phyloP scores from a whole-genome alignment of 1,140 invertebrate genomes.

The Bombus ignitus region DNA sequence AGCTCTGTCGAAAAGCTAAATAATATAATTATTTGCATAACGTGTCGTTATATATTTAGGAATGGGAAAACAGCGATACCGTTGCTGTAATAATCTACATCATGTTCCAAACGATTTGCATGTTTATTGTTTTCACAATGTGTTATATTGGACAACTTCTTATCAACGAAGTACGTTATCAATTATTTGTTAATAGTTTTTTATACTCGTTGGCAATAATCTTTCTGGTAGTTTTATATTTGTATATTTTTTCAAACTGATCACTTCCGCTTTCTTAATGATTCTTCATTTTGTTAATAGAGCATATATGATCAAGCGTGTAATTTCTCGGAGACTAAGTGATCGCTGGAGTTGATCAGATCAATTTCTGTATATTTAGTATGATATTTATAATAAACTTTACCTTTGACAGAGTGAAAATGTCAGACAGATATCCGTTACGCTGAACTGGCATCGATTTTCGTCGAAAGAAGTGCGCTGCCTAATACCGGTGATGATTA shows the following conservation, averaged over 20 bases:
- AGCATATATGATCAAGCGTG: not conserved
- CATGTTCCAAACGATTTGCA: not conserved
- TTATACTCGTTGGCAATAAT: not conserved
- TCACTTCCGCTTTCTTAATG: not conserved
- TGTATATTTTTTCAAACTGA: no score
- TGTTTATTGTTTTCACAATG: conserved; percentile 29
- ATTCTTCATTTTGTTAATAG: not conserved
- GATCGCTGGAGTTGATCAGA: no score
- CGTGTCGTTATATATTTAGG: not conserved
- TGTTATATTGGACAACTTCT: conserved; percentile 60
- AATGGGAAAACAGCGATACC: not conserved
- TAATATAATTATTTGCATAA: not conserved
- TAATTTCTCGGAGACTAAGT: not conserved
- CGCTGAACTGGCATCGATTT: conserved; percentile 68
- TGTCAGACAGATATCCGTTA: conserved; percentile 47
- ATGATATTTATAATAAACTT: not conserved
- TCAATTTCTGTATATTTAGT: no score
- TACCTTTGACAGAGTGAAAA: conserved; percentile 40
- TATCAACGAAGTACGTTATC: conserved; percentile 49
- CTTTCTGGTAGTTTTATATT: no score
- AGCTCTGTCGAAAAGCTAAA: not conserved
- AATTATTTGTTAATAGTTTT: not conserved
- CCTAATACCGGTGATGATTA: conserved; percentile 64
- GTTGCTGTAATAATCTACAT: not conserved
- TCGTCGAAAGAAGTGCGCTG: conserved; percentile 43